These are phyloP conservation scores for Sylvicola cinctus DNA, from an alignment of 2,888 invertebrate genomes.

Conservation along the genomic window DNA sequence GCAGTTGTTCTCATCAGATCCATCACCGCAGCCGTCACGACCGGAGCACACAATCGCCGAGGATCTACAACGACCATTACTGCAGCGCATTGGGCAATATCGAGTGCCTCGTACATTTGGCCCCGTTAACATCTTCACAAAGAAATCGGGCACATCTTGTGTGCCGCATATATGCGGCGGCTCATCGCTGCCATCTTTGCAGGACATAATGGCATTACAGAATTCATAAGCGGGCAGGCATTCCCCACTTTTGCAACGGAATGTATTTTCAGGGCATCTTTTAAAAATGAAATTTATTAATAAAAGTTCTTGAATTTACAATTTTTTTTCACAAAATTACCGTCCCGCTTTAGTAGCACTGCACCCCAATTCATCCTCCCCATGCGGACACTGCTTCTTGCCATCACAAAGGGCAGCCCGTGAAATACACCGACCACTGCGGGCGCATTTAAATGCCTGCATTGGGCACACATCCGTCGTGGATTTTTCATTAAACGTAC, in stretches of 20 bases:
- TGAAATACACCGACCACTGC: slow-evolving; percentile 51
- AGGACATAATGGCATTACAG: slow-evolving; percentile 74
- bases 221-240: slow-evolving; percentile 80
- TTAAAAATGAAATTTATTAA: neutral
- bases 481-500: slow-evolving; percentile 28
- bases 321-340: slow-evolving; percentile 14
- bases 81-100: slow-evolving; percentile 62
- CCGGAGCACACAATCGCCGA: slow-evolving; percentile 81
- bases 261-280: slow-evolving; percentile 59
- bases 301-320: neutral
- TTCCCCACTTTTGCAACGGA: slow-evolving; percentile 68
- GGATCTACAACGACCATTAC: slow-evolving; percentile 71
- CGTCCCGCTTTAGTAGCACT: slow-evolving; percentile 33
- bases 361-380: slow-evolving; percentile 54
- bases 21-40: slow-evolving; percentile 79
- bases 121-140: slow-evolving; percentile 17
- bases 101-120: slow-evolving; percentile 9
- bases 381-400: slow-evolving; percentile 50
- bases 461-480: slow-evolving; percentile 32
- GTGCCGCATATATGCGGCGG: slow-evolving; percentile 51
- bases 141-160: slow-evolving; percentile 24
- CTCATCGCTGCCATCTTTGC: slow-evolving; percentile 78
- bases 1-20: slow-evolving; percentile 69
- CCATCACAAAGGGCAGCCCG: slow-evolving; percentile 67
- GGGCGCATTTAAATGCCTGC: slow-evolving; percentile 50